Percentiles rank a stretch among this genome's conserved stretches.
phyloP scores from a whole-genome alignment of 1,140 invertebrate species.

The Episyrphus balteatus region DNA sequence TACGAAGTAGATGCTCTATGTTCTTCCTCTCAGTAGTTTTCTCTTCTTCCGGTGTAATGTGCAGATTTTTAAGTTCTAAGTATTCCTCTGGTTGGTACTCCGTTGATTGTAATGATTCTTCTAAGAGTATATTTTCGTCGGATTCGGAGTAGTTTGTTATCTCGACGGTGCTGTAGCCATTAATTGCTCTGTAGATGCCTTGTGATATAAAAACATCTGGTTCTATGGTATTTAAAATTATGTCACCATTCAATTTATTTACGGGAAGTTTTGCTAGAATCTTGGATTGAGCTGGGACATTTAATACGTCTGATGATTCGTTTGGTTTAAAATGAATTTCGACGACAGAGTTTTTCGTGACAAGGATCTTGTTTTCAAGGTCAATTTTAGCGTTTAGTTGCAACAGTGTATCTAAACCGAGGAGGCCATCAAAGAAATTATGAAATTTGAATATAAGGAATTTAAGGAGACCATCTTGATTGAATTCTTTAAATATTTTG shows the following conservation, averaged over 20 bases:
- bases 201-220: too few relatives aligned
- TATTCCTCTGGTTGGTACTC: not conserved
- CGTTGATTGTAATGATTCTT: not conserved
- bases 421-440: not conserved
- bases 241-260: too few relatives aligned
- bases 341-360: not conserved
- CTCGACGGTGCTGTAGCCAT: not conserved
- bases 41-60: slow-evolving; percentile 1
- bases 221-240: not conserved
- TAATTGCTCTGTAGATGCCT: too few relatives aligned
- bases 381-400: not conserved
- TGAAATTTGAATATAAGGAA: slow-evolving; percentile 5
- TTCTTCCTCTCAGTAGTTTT: not conserved
- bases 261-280: not conserved
- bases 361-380: not conserved
- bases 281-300: not conserved
- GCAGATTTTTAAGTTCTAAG: not conserved
- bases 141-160: not conserved
- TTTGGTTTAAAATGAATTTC: not conserved
- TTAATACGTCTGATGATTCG: not conserved
- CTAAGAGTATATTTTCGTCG: too few relatives aligned
- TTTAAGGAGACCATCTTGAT: not conserved
- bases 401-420: not conserved
- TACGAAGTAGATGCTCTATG: not conserved
- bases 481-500: slow-evolving; percentile 1